Percentiles rank a stretch among this genome's conserved stretches.
phyloP scores from a whole-genome alignment of 2,888 invertebrate genomes.

The Plutella xylostella region DNA sequence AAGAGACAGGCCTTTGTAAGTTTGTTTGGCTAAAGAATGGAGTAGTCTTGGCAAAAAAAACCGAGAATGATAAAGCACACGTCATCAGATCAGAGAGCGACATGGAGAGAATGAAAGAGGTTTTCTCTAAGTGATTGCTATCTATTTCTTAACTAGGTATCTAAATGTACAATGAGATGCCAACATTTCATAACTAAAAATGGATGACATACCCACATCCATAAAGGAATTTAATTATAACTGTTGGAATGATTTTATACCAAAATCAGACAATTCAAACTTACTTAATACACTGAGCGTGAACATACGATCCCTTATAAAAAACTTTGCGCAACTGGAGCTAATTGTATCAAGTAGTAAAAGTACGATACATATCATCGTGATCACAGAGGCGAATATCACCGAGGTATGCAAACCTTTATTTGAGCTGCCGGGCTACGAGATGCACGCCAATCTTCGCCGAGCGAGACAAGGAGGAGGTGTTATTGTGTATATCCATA shows the following conservation, averaged over 20 bases:
- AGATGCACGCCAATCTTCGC: no score
- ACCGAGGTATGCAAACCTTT: background rate
- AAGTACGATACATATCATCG: background rate
- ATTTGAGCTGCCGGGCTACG: background rate
- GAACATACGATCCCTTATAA: background rate
- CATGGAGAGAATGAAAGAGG: background rate
- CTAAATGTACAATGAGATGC: background rate
- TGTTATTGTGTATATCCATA: no score
- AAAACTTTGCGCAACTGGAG: background rate
- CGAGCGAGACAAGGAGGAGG: no score
- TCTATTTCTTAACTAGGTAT: background rate
- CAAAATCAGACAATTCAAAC: background rate
- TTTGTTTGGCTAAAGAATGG: background rate
- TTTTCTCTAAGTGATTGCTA: background rate
- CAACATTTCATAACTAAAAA: background rate
- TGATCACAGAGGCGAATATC: conserved; percentile 3
- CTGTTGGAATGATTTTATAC: background rate
- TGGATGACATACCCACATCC: background rate
- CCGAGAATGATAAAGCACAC: background rate
- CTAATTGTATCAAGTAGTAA: background rate
- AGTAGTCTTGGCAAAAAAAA: background rate
- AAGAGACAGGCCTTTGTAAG: background rate
- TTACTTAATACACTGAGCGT: background rate
- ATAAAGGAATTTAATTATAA: background rate
- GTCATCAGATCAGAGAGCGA: background rate